phyloP scores from a whole-genome alignment of 2,113 vertebrate genomes.

The Andinoacara biseriatus region DNA sequence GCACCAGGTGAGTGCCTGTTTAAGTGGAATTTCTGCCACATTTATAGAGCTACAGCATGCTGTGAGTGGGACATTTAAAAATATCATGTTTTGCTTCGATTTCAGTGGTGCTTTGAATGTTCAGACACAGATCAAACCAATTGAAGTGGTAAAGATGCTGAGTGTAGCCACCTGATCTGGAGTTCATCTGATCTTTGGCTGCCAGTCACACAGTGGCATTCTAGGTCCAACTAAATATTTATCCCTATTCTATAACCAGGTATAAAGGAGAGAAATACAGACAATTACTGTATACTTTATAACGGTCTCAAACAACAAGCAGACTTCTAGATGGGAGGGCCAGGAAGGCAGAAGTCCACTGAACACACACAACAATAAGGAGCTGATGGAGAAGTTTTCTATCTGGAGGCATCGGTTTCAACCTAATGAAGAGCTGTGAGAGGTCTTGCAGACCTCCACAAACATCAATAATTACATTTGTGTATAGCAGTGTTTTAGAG shows the following conservation, averaged over 20 bases:
- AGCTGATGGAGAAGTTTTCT: not conserved
- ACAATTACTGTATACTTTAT: not conserved
- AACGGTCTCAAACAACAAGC: not conserved
- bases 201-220: not conserved
- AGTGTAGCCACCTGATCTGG: not conserved
- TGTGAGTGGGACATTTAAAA: not conserved
- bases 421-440: slow-evolving; percentile 1
- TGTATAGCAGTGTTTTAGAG: not conserved
- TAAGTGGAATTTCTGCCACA: not conserved
- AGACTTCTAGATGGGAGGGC: not conserved
- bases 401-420: not conserved
- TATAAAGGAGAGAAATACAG: not conserved
- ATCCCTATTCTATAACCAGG: not conserved
- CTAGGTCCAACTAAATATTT: not conserved
- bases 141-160: not conserved
- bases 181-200: not conserved
- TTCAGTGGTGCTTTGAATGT: not conserved
- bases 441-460: not conserved
- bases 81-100: not conserved
- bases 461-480: not conserved
- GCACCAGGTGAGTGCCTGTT: slow-evolving; percentile 81
- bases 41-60: not conserved
- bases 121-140: not conserved
- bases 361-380: not conserved
- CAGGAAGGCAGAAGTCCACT: not conserved